Percentiles rank a stretch among this genome's conserved stretches.
Evolutionary conservation across 1,140 invertebrate genomes (phyloP).

Genomic region (Thrips palmi): DNA sequence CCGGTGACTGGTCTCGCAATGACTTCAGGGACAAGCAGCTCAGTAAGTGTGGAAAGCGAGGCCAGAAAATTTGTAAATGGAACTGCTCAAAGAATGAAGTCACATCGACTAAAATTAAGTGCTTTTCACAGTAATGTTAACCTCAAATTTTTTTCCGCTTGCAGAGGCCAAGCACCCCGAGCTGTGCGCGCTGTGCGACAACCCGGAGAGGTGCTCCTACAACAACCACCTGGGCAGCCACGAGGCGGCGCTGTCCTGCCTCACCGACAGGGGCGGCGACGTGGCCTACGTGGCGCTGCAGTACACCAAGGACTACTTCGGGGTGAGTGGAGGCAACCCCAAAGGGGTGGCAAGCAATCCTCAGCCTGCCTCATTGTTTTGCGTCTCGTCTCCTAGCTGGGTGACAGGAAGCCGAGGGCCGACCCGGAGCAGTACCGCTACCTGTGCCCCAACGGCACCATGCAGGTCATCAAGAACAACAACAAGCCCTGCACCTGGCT

Average conservation of each 20-base stretch:
- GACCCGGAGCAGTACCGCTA: constrained; percentile 27
- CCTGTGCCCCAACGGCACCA: constrained; percentile 47
- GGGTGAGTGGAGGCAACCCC: constrained; percentile 23
- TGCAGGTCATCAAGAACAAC: constrained; percentile 21
- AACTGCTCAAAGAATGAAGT: background rate
- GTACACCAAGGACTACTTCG: constrained; percentile 30
- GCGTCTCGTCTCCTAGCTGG: background rate
- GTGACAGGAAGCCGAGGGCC: constrained; percentile 5
- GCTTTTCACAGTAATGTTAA: constrained; percentile 9
- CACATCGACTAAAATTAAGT: no score
- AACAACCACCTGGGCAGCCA: constrained; percentile 28
- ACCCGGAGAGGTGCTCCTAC: constrained; percentile 21
- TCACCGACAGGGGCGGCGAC: constrained; percentile 30
- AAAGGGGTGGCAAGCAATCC: background rate
- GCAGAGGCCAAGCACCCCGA: constrained; percentile 28
- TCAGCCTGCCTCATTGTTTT: background rate
- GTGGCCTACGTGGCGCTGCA: constrained; percentile 42
- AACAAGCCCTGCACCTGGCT: constrained; percentile 34
- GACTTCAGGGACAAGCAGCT: constrained; percentile 27
- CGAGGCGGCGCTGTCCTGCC: constrained; percentile 43
- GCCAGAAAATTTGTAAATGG: background rate
- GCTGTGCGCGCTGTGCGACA: constrained; percentile 29
- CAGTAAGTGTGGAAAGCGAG: constrained; percentile 31
- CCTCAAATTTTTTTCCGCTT: constrained; percentile 16
- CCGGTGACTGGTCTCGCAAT: constrained; percentile 41